These are phyloP conservation scores for Sclerodermus sp. DNA, from an alignment of 2,888 invertebrate species.

Conservation along the genomic window DNA sequence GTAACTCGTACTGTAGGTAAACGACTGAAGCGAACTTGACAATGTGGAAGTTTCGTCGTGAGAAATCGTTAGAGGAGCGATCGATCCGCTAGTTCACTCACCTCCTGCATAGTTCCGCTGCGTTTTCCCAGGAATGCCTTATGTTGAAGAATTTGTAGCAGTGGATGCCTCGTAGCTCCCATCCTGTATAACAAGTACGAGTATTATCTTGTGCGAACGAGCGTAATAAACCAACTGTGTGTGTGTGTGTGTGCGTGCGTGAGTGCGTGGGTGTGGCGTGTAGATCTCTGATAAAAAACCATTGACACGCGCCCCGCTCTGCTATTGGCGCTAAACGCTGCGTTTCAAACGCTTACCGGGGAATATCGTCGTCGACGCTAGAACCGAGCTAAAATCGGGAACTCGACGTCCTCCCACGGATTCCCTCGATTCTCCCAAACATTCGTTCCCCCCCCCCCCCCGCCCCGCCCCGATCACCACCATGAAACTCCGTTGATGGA, in stretches of 20 bases:
- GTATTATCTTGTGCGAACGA: background rate
- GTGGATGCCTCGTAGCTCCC: slow-evolving; percentile 88
- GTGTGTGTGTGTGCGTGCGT: background rate
- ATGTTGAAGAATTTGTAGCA: slow-evolving; percentile 96
- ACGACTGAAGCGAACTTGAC: background rate
- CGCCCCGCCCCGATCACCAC: no score
- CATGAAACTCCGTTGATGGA: no score
- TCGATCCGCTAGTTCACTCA: slow-evolving; percentile 45
- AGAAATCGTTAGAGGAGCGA: background rate
- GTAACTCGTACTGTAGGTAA: no score
- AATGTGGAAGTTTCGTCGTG: background rate
- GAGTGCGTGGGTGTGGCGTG: background rate
- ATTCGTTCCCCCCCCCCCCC: no score
- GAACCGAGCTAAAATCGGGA: no score
- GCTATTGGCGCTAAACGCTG: no score
- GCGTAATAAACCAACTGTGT: background rate
- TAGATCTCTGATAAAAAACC: no score
- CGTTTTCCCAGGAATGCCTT: slow-evolving; percentile 94
- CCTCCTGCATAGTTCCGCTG: slow-evolving; percentile 93
- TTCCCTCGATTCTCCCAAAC: no score
- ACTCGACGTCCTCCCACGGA: no score
- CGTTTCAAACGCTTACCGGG: no score
- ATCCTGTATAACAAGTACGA: slow-evolving; percentile 65
- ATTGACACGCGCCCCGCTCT: no score
- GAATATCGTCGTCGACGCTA: no score